Conservation (phyloP, 2,888 invertebrate genomes). For the Pseudeuparius sepicola region DNA sequence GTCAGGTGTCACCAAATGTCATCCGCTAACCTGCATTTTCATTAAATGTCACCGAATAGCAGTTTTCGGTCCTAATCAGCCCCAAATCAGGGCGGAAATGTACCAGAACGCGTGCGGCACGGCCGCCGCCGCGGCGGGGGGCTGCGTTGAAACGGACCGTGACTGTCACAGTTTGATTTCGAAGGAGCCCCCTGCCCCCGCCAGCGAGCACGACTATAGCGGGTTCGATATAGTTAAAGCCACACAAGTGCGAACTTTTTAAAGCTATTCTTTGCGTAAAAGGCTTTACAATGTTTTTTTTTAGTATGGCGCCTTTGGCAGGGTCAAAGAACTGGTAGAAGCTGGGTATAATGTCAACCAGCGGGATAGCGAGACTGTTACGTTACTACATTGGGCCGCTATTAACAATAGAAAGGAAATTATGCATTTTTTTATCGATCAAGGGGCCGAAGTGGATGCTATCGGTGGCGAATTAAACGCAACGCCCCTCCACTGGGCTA, state of each 20-base stretch:
- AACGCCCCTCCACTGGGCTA: slow-evolving; percentile 97
- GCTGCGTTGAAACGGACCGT: slow-evolving; percentile 51
- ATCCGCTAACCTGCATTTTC: no score
- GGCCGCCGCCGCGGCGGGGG: slow-evolving; percentile 57
- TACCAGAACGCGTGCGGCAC: slow-evolving; percentile 65
- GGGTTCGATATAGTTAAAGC: slow-evolving; percentile 90
- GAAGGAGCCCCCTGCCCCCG: slow-evolving; percentile 52
- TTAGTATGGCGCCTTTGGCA: slow-evolving; percentile 77
- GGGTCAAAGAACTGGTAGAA: slow-evolving; percentile 79
- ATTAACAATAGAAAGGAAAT: slow-evolving; percentile 95
- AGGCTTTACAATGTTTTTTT: slow-evolving; percentile 17
- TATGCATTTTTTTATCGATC: slow-evolving; percentile 75
- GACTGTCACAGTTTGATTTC: slow-evolving; percentile 52
- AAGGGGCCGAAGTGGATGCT: slow-evolving; percentile 83
- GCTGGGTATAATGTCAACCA: slow-evolving; percentile 90
- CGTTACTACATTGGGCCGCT: slow-evolving; percentile 97
- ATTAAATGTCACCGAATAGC: no score
- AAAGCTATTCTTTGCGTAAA: background rate
- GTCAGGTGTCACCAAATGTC: no score
- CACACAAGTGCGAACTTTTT: slow-evolving; percentile 72
- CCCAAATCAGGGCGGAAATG: no score
- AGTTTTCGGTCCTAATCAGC: no score
- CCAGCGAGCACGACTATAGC: slow-evolving; percentile 62
- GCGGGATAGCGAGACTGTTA: slow-evolving; percentile 91
- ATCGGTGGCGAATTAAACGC: slow-evolving; percentile 93